Conservation (phyloP, 2,888 invertebrate genomes). For the Serripes groenlandicus region DNA sequence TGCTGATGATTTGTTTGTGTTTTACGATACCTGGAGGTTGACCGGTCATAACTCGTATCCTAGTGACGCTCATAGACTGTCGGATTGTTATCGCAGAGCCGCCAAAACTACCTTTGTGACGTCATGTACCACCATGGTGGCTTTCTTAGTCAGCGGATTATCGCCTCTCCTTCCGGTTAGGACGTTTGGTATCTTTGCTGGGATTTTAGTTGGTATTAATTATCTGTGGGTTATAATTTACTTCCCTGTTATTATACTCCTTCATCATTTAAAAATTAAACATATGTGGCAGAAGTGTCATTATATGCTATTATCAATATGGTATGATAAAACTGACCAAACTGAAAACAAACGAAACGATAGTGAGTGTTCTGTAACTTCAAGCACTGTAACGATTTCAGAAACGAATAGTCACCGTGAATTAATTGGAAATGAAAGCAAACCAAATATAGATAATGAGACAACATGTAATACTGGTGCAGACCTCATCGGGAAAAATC, state of each 20-base stretch:
- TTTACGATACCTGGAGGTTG: slow-evolving; percentile 82
- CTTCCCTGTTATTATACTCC: slow-evolving; percentile 79
- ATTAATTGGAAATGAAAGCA: slow-evolving; percentile 6
- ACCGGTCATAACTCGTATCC: slow-evolving; percentile 72
- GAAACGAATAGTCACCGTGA: slow-evolving; percentile 46
- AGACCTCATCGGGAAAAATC: background rate
- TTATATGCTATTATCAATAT: slow-evolving; percentile 28
- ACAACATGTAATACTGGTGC: background rate
- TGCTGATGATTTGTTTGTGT: slow-evolving; percentile 85
- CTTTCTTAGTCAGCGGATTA: slow-evolving; percentile 81
- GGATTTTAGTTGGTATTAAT: slow-evolving; percentile 81
- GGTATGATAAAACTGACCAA: slow-evolving; percentile 22
- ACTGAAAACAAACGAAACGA: background rate
- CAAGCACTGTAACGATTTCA: slow-evolving; percentile 14
- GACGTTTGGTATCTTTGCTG: slow-evolving; percentile 82
- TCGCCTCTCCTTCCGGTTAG: slow-evolving; percentile 80
- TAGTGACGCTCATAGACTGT: slow-evolving; percentile 77
- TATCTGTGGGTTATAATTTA: slow-evolving; percentile 84
- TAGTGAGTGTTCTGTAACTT: background rate
- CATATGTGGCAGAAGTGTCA: slow-evolving; percentile 46
- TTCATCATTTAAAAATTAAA: slow-evolving; percentile 66
- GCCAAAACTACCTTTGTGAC: slow-evolving; percentile 82
- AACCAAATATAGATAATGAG: background rate
- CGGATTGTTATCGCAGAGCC: slow-evolving; percentile 80
- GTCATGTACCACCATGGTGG: slow-evolving; percentile 82